Base-by-base conservation (phyloP, 2,113 vertebrate genomes). In the Stegostoma tigrinum region DNA sequence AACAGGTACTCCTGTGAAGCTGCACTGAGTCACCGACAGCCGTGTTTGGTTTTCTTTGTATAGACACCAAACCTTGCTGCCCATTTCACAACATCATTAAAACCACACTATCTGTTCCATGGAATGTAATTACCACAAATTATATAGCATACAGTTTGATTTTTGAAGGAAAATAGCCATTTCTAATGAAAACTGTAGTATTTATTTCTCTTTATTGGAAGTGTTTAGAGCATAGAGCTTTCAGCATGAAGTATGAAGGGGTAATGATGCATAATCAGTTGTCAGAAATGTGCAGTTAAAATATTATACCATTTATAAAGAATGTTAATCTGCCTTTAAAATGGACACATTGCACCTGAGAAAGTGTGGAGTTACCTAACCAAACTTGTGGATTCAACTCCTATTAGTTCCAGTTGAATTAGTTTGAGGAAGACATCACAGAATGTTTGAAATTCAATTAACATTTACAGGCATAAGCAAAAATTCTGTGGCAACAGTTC, bases 251-350 rank as follows among this genome's bases (percentile, higher is more conserved):
- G 19, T 95, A 72, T 66, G 23, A 66, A 66, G 66, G 45, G 3
- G 67, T 30, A 72, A 48, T 95, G 67, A 95, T 94, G 66, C n/a
- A 27, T 66, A 68, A 94, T 72, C 67, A 95, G 48, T 95, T 61
- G 55, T 61, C 55, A 61, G 0, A 61, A 61, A 61, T 61, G 6
- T 61, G 55, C 55, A 61, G 55, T 12, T 61, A 61, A 12, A 61
- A 61, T 61, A 61, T 61, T 61, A 61, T 61, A 10, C 55, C 55
- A 61, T 61, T 61, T 61, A 61, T 61, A 61, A 12, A 61, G 55
- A 61, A 61, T 61, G 10, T 10, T 12, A 61, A 61, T 61, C 55
- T 61, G 55, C 12, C 8, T 61, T 61, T 61, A 1, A 61, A 61
- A 61, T 0, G 55, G 55, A 61, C 55, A 61, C 55, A 61, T 12